These are phyloP conservation scores for Ommatoiulus sabulosus DNA, from an alignment of 2,888 invertebrate species.

Conservation along the genomic window DNA sequence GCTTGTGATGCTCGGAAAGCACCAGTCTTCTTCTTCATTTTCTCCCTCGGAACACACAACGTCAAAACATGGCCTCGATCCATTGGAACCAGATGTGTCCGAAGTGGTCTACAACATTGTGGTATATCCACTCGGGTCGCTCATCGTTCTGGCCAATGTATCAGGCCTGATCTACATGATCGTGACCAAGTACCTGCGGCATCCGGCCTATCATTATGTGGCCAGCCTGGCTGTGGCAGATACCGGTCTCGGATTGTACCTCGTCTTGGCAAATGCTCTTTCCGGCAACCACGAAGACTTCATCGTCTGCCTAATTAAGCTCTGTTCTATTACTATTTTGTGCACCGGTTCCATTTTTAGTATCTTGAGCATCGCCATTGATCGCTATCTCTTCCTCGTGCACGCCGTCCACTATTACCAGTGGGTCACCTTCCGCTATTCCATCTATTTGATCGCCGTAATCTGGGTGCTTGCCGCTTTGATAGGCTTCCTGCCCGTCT, in stretches of 20 bases:
- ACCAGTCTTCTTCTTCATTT: not conserved
- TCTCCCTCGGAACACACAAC: not conserved
- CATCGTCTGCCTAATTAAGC: not conserved
- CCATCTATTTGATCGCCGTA: slow-evolving; percentile 15
- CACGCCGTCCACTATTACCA: slow-evolving; percentile 54
- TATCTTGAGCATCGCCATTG: slow-evolving; percentile 52
- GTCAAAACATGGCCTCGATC: not conserved
- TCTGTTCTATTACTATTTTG: slow-evolving; percentile 44
- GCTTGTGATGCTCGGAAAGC: not conserved
- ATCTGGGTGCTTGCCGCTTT: slow-evolving; percentile 26
- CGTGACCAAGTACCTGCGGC: not conserved
- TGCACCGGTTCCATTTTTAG: slow-evolving; percentile 54
- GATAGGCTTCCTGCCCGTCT: slow-evolving; percentile 51
- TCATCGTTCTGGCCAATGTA: slow-evolving; percentile 53
- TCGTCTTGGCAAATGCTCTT: not conserved
- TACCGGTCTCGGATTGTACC: slow-evolving; percentile 52
- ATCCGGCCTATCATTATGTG: slow-evolving; percentile 55
- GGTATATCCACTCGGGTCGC: not conserved
- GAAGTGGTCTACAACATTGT: slow-evolving; percentile 45
- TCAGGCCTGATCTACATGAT: slow-evolving; percentile 38
- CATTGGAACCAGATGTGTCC: not conserved
- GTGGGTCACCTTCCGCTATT: slow-evolving; percentile 44
- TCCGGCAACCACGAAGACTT: not conserved
- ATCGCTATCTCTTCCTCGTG: slow-evolving; percentile 53
- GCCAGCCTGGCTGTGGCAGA: slow-evolving; percentile 52